phyloP scores from a whole-genome alignment of 2,797 vertebrate genomes.

The Lerista edwardsae region DNA sequence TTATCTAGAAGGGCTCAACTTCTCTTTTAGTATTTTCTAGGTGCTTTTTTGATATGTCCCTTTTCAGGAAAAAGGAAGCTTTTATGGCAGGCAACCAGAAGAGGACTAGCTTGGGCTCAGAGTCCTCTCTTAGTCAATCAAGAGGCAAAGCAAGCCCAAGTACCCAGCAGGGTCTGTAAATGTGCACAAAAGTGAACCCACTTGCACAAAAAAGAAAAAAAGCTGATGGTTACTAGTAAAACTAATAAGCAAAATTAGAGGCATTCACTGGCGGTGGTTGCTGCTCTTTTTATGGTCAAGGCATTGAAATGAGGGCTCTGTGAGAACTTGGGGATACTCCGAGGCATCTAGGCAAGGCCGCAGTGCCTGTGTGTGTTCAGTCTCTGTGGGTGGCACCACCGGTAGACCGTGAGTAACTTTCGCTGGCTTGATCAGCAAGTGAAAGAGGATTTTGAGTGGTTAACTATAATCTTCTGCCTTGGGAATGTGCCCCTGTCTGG shows the following conservation, averaged over 20 bases:
- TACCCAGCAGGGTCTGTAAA: background rate
- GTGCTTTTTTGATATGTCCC: background rate
- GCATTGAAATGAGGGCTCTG: background rate
- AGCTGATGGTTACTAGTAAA: background rate
- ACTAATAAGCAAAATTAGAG: background rate
- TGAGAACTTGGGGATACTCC: background rate
- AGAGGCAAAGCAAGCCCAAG: conserved; percentile 1
- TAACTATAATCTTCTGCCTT: background rate
- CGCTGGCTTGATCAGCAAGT: background rate
- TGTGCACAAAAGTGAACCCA: background rate
- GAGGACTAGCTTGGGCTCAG: background rate
- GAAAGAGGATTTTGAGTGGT: conserved; percentile 7
- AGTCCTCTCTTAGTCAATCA: conserved; percentile 6
- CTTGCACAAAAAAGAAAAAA: background rate
- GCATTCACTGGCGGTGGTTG: background rate
- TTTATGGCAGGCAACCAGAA: conserved; percentile 5
- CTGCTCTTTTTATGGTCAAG: background rate
- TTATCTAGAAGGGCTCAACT: background rate
- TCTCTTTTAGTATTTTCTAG: background rate
- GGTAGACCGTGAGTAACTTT: background rate
- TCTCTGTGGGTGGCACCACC: conserved; percentile 4
- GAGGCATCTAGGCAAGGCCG: background rate
- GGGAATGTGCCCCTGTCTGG: background rate
- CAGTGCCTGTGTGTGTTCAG: background rate
- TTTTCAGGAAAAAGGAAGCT: conserved; percentile 29